phyloP scores from a whole-genome alignment of 2,888 invertebrate species.

The Thysanoteuthis rhombus region DNA sequence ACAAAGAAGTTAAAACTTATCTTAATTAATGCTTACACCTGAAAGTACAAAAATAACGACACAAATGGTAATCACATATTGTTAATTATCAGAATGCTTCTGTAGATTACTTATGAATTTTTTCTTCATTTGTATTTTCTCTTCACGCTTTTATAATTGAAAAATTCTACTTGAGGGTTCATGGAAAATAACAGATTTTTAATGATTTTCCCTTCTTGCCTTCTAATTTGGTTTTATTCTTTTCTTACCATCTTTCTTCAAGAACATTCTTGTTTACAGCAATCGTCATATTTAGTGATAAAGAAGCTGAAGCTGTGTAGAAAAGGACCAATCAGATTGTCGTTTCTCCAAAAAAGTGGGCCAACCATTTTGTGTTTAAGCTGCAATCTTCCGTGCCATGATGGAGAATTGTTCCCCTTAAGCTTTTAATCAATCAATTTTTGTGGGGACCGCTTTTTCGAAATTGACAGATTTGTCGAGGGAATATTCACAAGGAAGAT shows the following conservation, averaged over 20 bases:
- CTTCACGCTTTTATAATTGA: neutral
- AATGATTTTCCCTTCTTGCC: neutral
- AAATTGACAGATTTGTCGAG: neutral
- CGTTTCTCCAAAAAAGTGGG: neutral
- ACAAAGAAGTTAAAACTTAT: neutral
- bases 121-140: neutral
- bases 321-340: neutral
- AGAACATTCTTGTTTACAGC: neutral
- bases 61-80: neutral
- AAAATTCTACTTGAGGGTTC: neutral
- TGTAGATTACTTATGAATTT: neutral
- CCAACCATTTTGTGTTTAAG: neutral
- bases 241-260: neutral
- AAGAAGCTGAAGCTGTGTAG: neutral
- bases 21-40: neutral
- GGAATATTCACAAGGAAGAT: conserved; percentile 12
- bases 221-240: neutral
- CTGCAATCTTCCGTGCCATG: neutral
- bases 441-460: neutral
- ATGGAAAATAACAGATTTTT: neutral
- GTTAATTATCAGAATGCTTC: neutral
- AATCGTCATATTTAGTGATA: neutral
- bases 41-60: neutral
- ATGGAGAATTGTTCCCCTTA: neutral
- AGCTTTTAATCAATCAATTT: conserved; percentile 12